phyloP scores from a whole-genome alignment of 2,113 vertebrate species.

The Neogale vison region DNA sequence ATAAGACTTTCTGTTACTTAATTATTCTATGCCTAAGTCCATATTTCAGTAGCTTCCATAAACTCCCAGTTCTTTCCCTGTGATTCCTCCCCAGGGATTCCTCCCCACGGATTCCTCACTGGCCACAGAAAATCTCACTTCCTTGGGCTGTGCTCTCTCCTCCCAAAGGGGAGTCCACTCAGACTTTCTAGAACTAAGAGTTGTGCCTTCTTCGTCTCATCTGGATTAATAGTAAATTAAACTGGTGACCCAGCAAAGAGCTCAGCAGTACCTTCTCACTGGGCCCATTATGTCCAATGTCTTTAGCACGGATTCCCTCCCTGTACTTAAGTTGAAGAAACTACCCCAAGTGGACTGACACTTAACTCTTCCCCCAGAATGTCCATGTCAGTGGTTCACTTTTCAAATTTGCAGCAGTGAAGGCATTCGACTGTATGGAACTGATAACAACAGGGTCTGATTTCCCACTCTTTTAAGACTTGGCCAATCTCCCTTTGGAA shows the following conservation, averaged over 20 bases:
- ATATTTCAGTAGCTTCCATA: neutral
- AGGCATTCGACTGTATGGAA: neutral
- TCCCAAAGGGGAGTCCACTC: neutral
- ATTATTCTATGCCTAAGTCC: neutral
- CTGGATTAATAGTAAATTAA: neutral
- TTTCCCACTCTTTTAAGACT: neutral
- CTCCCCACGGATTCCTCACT: neutral
- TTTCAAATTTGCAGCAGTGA: neutral
- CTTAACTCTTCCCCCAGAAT: neutral
- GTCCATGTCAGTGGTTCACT: neutral
- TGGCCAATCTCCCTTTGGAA: neutral
- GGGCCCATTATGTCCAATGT: rapidly evolving
- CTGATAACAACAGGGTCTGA: neutral
- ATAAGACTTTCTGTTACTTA: neutral
- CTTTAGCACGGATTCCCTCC: neutral
- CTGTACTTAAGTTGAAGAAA: neutral
- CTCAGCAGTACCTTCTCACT: neutral
- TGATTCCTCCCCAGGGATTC: neutral
- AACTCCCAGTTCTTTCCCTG: neutral
- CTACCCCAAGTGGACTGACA: neutral
- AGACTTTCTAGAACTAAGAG: neutral
- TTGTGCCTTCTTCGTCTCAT: neutral
- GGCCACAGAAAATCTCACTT: neutral
- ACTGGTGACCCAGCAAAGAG: neutral
- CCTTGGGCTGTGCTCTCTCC: neutral